Evolutionary conservation across 1,140 invertebrate species (phyloP).

Genomic region (Acromyrmex charruanus): DNA sequence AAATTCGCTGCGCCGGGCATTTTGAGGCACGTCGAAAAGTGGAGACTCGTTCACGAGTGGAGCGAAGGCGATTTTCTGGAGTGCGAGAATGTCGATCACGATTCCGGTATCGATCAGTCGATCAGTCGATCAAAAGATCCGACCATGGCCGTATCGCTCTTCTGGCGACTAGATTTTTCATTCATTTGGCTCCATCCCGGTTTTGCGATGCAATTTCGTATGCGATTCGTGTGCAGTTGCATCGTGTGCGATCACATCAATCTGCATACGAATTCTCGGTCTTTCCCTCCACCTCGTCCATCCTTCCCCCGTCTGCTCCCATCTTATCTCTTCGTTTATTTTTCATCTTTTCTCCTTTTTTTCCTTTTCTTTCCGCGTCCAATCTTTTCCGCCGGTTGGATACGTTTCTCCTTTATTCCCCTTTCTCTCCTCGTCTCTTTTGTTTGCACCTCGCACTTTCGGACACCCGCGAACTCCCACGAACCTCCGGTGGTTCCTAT

Average conservation of each 20-base stretch:
- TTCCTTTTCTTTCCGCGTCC: neutral
- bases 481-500: constrained; percentile 75
- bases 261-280: constrained; percentile 80
- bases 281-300: constrained; percentile 31
- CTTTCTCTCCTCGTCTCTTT: constrained; percentile 70
- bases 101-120: constrained; percentile 10
- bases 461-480: constrained; percentile 78
- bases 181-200: constrained; percentile 73
- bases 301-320: constrained; percentile 22
- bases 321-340: constrained; percentile 49
- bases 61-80: neutral
- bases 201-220: constrained; percentile 76
- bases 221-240: constrained; percentile 82
- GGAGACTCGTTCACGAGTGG: neutral
- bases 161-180: constrained; percentile 69
- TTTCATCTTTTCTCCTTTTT: constrained; percentile 43
- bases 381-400: neutral
- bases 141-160: constrained; percentile 55
- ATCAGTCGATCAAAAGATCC: constrained; percentile 58
- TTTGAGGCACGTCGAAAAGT: neutral
- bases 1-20: neutral
- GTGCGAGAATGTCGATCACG: neutral
- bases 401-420: constrained; percentile 8
- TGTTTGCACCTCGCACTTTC: constrained; percentile 83
- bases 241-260: constrained; percentile 86